Evolutionary conservation across 2,797 vertebrate species (phyloP), one percentile per base, ranked within the genome.

Genomic region (Vireo griseus): DNA sequence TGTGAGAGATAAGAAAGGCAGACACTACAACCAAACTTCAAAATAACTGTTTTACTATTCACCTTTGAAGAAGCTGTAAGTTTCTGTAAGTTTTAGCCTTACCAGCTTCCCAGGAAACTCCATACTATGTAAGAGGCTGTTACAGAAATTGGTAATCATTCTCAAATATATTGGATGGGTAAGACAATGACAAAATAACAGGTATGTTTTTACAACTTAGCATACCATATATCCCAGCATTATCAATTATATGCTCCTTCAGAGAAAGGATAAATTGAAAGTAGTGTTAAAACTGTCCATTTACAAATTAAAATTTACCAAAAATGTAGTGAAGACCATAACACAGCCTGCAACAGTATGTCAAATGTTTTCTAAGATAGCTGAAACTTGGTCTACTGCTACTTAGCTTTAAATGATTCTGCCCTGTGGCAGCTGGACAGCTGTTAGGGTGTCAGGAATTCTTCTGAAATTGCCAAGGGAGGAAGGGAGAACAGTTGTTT

Each of bases 1-100:
- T 71, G 55, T 48, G 69, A 89, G 77, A 87, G 44, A 74, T 33
- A 89, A 80, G 74, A 71, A 93, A 94, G 59, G 57, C 50, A 96
- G 93, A 67, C 44, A 89, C 80, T 65, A 79, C 50, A 82, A 87
- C 54, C 52, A 26, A 65, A 93, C 94, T 96, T 94, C 81, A 92
- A 91, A 95, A 90, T 78, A 93, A 85, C 52, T 91, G 28, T 14
- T 83, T 72, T 78, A 77, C 51, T 86, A 71, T 83, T 87, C 33
- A 42, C 51, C 54, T 93, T 91, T 77, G 84, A 82, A 93, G 65
- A 83, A 80, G 16, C 52, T 47, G 5, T 55, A 87, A 79, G 31
- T 75, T 95, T 88, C 92, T 78, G 9, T 50, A 57, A 82, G 59
- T 20, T 92, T 79, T 74, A 91, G 39, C 29, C 71, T 71, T 54